Percentiles rank a stretch among this genome's conserved stretches.
Evolutionary conservation across 2,113 vertebrate genomes (phyloP).

Genomic region (Rhagologus leucostigma): DNA sequence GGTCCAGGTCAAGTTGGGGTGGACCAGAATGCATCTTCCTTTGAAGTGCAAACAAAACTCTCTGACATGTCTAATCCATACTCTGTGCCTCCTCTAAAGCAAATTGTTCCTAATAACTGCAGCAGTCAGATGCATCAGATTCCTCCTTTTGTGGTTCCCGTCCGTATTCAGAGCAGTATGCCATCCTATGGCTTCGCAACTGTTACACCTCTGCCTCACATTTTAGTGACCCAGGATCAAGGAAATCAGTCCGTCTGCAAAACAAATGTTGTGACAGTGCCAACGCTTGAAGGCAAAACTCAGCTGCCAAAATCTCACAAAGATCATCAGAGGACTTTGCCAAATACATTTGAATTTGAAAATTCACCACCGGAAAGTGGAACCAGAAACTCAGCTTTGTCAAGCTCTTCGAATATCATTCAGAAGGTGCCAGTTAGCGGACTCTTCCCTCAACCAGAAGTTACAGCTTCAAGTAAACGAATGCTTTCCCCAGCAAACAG

Average conservation of each 20-base stretch:
- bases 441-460: slow-evolving; percentile 89
- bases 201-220: slow-evolving; percentile 82
- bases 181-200: slow-evolving; percentile 76
- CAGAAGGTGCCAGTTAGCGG: slow-evolving; percentile 84
- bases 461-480: slow-evolving; percentile 91
- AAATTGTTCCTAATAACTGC: slow-evolving; percentile 42
- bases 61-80: slow-evolving; percentile 74
- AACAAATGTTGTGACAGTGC: slow-evolving; percentile 51
- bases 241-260: slow-evolving; percentile 75
- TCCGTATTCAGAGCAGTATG: slow-evolving; percentile 71
- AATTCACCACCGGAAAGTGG: slow-evolving; percentile 59
- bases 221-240: slow-evolving; percentile 91
- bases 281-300: slow-evolving; percentile 67
- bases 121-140: slow-evolving; percentile 49
- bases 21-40: not conserved
- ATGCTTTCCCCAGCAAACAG: slow-evolving; percentile 98
- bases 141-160: slow-evolving; percentile 73
- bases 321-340: slow-evolving; percentile 63
- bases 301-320: slow-evolving; percentile 70
- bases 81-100: slow-evolving; percentile 67
- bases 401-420: slow-evolving; percentile 70
- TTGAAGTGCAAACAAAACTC: slow-evolving; percentile 54
- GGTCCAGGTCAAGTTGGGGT: slow-evolving; percentile 70
- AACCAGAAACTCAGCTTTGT: slow-evolving; percentile 59
- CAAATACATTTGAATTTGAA: slow-evolving; percentile 58